Conservation (phyloP, 2,113 vertebrate species). For the Catagonus wagneri region DNA sequence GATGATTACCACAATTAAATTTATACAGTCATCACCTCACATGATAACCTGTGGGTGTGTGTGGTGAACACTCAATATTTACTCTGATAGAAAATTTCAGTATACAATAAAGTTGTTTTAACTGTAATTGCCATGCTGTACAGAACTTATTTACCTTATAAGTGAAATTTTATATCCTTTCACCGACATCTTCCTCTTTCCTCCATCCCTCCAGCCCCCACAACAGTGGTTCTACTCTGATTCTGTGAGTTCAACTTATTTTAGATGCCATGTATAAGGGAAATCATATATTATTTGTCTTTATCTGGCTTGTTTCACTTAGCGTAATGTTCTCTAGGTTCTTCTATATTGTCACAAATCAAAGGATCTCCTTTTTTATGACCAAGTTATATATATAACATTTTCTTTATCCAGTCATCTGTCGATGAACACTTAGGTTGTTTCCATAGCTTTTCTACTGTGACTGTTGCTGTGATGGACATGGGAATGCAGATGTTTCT, state of each 20-base stretch:
- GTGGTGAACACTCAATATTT: not conserved
- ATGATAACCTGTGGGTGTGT: not conserved
- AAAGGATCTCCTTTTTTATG: not conserved
- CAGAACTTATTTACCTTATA: not conserved
- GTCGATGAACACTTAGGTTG: not conserved
- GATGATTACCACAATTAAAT: not conserved
- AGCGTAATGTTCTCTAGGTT: not conserved
- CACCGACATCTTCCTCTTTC: not conserved
- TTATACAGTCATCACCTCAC: not conserved
- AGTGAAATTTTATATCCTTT: not conserved
- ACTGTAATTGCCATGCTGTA: not conserved
- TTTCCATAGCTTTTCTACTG: not conserved
- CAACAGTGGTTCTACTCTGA: not conserved
- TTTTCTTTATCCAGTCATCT: not conserved
- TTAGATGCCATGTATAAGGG: not conserved
- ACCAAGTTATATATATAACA: not conserved
- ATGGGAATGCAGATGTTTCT: not conserved
- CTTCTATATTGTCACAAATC: not conserved
- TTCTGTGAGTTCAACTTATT: not conserved
- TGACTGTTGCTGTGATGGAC: not conserved
- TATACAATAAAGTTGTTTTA: not conserved
- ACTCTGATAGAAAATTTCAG: not conserved
- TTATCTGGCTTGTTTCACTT: not conserved
- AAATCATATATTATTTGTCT: not conserved
- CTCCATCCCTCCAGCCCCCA: not conserved